Percentiles rank a stretch among this genome's conserved stretches.
Evolutionary conservation across 2,113 vertebrate genomes (phyloP).

Genomic region (Megaceryle maxima): DNA sequence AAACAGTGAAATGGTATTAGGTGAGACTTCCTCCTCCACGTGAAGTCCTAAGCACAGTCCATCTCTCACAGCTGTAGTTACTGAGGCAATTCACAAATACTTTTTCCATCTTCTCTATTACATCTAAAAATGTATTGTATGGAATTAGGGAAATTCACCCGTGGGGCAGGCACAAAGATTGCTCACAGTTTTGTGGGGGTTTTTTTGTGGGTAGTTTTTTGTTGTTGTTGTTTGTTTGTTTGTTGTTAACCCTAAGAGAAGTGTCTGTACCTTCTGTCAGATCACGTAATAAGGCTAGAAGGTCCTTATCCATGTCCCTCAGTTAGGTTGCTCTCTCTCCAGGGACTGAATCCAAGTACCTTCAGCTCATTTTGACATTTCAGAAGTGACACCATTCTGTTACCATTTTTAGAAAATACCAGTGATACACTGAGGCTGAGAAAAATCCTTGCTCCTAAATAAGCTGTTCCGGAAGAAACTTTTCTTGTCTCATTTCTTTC

Average conservation of each 20-base stretch:
- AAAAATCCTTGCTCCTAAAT: conserved; percentile 6
- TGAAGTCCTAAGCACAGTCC: not conserved
- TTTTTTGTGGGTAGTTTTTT: not conserved
- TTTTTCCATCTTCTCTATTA: not conserved
- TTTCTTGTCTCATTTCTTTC: not conserved
- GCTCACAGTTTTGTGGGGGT: not conserved
- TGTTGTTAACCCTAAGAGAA: not conserved
- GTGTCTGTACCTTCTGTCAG: not conserved
- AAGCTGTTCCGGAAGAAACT: not conserved
- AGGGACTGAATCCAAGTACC: conserved; percentile 13
- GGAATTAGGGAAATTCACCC: not conserved
- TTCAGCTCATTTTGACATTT: not conserved
- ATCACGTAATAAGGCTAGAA: not conserved
- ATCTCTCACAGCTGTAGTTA: not conserved
- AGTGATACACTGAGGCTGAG: not conserved
- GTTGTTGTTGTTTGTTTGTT: not conserved
- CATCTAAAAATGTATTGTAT: not conserved
- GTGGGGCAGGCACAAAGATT: not conserved
- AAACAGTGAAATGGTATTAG: not conserved
- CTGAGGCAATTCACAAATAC: not conserved
- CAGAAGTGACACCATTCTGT: conserved; percentile 22
- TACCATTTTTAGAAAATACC: conserved; percentile 26
- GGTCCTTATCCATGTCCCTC: not conserved
- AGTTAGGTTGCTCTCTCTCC: not conserved
- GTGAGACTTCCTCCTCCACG: not conserved